Percentiles rank a stretch among this genome's conserved stretches.
Evolutionary conservation across 2,888 invertebrate genomes (phyloP).

Genomic region (Stictocephala bisonia): DNA sequence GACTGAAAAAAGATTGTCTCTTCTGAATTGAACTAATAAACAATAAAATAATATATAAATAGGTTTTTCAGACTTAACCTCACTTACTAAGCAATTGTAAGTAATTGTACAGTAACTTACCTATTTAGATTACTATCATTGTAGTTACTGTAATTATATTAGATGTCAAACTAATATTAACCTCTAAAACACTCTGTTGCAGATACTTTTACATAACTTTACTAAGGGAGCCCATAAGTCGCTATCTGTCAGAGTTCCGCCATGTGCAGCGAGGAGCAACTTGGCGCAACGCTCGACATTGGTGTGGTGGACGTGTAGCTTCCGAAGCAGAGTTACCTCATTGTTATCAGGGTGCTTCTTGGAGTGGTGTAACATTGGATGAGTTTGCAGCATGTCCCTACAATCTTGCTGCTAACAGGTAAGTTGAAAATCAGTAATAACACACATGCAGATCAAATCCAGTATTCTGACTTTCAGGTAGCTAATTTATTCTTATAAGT

Average conservation of each 20-base stretch:
- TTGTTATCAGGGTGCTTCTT: slow-evolving; percentile 81
- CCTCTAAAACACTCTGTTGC: slow-evolving; percentile 62
- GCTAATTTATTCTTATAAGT: neutral
- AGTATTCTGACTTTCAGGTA: neutral
- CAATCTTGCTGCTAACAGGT: slow-evolving; percentile 91
- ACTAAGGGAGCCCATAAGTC: slow-evolving; percentile 91
- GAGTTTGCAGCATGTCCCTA: slow-evolving; percentile 92
- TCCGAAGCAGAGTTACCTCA: slow-evolving; percentile 85
- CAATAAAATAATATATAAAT: too few relatives aligned
- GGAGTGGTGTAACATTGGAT: slow-evolving; percentile 89
- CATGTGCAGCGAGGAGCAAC: slow-evolving; percentile 97
- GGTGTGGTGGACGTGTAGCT: slow-evolving; percentile 78
- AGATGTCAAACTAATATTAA: too few relatives aligned
- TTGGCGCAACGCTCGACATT: slow-evolving; percentile 83
- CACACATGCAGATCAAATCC: too few relatives aligned
- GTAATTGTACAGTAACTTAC: too few relatives aligned
- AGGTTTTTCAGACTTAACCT: too few relatives aligned
- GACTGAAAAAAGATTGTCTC: too few relatives aligned
- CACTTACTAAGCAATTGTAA: too few relatives aligned
- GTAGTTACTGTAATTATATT: too few relatives aligned
- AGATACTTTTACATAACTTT: slow-evolving; percentile 97
- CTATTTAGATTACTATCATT: too few relatives aligned
- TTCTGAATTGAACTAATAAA: too few relatives aligned
- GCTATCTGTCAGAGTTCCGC: slow-evolving; percentile 95
- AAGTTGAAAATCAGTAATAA: too few relatives aligned